Base-by-base conservation (phyloP, 2,888 invertebrate genomes). In the Leucozona laternaria region DNA sequence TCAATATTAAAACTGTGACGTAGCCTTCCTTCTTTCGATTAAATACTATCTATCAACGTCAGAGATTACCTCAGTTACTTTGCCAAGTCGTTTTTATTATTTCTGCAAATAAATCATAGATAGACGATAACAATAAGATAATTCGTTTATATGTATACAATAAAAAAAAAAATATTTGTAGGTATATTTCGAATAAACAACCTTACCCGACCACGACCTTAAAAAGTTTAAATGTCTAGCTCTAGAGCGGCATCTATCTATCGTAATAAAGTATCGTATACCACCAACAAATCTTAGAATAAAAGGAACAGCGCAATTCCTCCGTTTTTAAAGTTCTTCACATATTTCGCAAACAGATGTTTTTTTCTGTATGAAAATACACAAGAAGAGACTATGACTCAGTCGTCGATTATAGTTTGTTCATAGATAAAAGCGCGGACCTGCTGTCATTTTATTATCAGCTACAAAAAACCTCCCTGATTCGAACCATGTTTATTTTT, bases 401-500 rank as follows among this genome's bases (percentile, higher is more conserved):
- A 81, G 62, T 15, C 10, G 10, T 5, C 25, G 34, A 66, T 60
- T 50, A n/a, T n/a, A 20, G 73, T 60, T 48, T 3, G 55, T 70
- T 50, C 58, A 48, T 53, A 68, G 53, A 70, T 37, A 43, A 75
- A 57, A 71, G 57, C 57, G 53, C 28, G 40, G 50, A 80, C 68
- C 62, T 81, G 70, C 62, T 81, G 73, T 81, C 75, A 62, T 53
- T 43, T 37, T 58, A 50, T 68, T 43, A 73, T 75, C 60, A 78
- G 45, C 37, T 8, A 60, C 68, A 78, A 85, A 37, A 68, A 81
- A 85, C 77, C 81, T 85, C 81, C 85, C 73, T 81, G 80, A 77
- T 68, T 64, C 11, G 20, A 50, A 37, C 4, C 25, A 43, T 70
- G 28, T 57, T 70, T 79, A 64, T 55, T 75, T 17, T 17, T 25